These are phyloP conservation scores for Dolichotis patagonum DNA, from an alignment of 2,113 vertebrate genomes.

Conservation along the genomic window DNA sequence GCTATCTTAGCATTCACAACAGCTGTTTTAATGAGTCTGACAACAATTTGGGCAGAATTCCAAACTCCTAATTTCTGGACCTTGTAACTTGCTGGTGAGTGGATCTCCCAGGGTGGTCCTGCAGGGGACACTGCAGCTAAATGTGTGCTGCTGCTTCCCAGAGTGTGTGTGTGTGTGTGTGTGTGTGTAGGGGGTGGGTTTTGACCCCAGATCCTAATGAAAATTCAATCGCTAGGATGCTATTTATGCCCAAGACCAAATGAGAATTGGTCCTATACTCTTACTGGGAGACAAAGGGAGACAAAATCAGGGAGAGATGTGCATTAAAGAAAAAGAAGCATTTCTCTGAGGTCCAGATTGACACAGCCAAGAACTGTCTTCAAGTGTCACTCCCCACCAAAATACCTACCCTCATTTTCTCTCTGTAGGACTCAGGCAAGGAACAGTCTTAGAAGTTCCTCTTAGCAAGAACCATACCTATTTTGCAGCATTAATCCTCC, in stretches of 20 bases:
- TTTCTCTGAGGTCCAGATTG: neutral
- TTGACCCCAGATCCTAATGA: neutral
- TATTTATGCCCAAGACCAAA: neutral
- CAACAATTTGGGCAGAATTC: slow-evolving; percentile 40
- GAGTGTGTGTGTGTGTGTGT: no score
- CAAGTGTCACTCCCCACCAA: neutral
- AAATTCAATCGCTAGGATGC: neutral
- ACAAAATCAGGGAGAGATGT: neutral
- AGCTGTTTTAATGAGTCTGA: slow-evolving; percentile 48
- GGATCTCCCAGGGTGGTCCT: neutral
- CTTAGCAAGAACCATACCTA: neutral
- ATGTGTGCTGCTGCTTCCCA: neutral
- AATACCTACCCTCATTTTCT: neutral
- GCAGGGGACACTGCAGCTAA: rapidly evolving
- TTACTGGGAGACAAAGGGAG: neutral
- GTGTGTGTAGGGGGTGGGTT: neutral
- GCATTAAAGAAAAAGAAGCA: neutral
- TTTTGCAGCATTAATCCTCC: neutral
- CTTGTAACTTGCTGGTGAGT: neutral
- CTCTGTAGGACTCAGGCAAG: neutral
- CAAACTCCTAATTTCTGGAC: neutral
- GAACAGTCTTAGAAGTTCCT: neutral
- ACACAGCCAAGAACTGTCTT: neutral
- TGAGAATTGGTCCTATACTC: neutral
- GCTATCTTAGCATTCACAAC: slow-evolving; percentile 25